These are phyloP conservation scores for Amorpha juglandis DNA, from an alignment of 2,888 invertebrate species.

Conservation along the genomic window DNA sequence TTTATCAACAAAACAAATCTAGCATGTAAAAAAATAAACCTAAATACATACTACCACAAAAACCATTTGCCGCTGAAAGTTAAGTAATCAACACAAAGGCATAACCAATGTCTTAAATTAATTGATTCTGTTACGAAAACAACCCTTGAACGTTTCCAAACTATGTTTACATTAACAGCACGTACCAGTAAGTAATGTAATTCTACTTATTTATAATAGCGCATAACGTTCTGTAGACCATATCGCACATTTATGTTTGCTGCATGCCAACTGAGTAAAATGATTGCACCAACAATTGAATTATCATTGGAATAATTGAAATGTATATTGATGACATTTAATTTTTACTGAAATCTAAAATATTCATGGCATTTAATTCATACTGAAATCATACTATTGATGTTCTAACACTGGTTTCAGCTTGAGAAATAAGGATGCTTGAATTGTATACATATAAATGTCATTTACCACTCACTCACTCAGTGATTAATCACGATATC, in stretches of 20 bases:
- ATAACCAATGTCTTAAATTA: not conserved
- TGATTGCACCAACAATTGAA: not conserved
- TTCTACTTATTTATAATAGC: not conserved
- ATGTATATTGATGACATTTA: not conserved
- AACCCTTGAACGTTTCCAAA: not conserved
- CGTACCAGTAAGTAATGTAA: slow-evolving; percentile 2
- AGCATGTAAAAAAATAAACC: not conserved
- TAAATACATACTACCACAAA: not conserved
- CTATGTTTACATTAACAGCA: slow-evolving; percentile 4
- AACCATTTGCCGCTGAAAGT: not conserved
- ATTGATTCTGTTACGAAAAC: not conserved
- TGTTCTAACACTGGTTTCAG: too few relatives aligned
- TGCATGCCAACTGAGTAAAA: slow-evolving; percentile 7
- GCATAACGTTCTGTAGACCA: slow-evolving; percentile 6
- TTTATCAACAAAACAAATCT: not conserved
- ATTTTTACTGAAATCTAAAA: too few relatives aligned
- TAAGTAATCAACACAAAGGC: not conserved
- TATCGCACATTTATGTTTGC: not conserved
- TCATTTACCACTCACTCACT: too few relatives aligned
- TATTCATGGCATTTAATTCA: too few relatives aligned
- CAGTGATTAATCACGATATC: too few relatives aligned
- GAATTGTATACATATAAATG: too few relatives aligned
- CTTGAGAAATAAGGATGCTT: too few relatives aligned
- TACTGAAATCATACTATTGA: too few relatives aligned
- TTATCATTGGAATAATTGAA: slow-evolving; percentile 7